Percentiles rank a stretch among this genome's conserved stretches.
Evolutionary conservation across 2,113 vertebrate species (phyloP).

Genomic region (Scalopus aquaticus): DNA sequence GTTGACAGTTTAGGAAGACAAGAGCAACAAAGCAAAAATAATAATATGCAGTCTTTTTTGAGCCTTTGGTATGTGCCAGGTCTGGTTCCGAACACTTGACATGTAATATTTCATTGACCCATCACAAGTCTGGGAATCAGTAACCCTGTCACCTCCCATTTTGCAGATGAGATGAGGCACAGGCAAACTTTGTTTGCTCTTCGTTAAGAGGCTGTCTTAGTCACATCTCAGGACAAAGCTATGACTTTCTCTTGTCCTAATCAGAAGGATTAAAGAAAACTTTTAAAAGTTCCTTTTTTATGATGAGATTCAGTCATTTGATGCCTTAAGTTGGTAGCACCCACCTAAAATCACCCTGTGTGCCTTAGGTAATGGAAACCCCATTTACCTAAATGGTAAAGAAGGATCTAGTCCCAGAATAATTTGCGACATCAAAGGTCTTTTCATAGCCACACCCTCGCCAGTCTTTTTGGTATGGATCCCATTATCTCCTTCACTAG

Average conservation of each 20-base stretch:
- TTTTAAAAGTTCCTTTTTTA: neutral
- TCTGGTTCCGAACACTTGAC: neutral
- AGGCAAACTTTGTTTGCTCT: neutral
- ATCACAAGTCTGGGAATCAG: neutral
- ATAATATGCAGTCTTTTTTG: neutral
- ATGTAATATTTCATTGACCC: neutral
- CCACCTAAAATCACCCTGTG: neutral
- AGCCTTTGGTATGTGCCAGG: neutral
- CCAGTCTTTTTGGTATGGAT: neutral
- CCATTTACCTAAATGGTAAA: too few species aligned
- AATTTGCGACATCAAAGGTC: neutral
- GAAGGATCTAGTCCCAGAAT: neutral
- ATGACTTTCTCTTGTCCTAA: neutral
- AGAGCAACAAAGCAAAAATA: constrained; percentile 19
- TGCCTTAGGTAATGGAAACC: neutral
- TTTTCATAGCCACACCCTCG: neutral
- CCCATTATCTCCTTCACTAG: neutral
- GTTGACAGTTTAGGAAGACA: neutral
- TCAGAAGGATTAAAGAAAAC: constrained; percentile 26
- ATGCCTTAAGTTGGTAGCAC: neutral
- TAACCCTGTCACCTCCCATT: neutral
- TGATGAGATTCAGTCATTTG: neutral
- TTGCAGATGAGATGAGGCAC: neutral
- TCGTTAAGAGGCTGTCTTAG: neutral
- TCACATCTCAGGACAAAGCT: neutral